Evolutionary conservation across 1,140 invertebrate species (phyloP).

Genomic region (Psilanteris sp.): DNA sequence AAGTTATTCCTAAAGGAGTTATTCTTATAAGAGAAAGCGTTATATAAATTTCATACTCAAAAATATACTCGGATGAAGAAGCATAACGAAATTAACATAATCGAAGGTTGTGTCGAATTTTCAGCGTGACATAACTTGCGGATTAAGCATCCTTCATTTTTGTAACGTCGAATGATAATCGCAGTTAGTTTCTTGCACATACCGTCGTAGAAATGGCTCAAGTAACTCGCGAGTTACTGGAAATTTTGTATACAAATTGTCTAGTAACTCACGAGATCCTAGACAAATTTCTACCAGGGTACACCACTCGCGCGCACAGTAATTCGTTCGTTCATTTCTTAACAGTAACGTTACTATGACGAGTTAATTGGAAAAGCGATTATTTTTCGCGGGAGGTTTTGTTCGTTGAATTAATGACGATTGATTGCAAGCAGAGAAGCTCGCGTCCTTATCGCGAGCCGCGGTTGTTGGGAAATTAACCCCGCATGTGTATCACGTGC

Average conservation of each 20-base stretch:
- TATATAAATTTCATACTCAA: constrained; percentile 31
- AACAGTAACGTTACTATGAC: too few relatives aligned
- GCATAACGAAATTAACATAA: constrained; percentile 3
- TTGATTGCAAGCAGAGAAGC: not conserved
- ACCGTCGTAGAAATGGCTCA: too few relatives aligned
- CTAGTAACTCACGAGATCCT: too few relatives aligned
- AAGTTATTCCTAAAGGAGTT: constrained; percentile 6
- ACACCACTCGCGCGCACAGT: too few relatives aligned
- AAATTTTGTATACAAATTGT: too few relatives aligned
- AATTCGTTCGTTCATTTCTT: too few relatives aligned
- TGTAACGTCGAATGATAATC: too few relatives aligned
- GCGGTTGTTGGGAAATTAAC: constrained; percentile 5
- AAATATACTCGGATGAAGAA: constrained; percentile 12
- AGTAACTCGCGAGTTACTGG: too few relatives aligned
- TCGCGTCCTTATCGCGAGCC: not conserved
- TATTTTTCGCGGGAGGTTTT: not conserved
- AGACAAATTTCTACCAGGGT: too few relatives aligned
- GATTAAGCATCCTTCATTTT: too few relatives aligned
- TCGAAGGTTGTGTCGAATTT: constrained; percentile 28
- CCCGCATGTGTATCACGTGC: constrained; percentile 14
- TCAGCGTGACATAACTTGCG: constrained; percentile 7
- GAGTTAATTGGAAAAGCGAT: too few relatives aligned
- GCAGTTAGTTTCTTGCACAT: too few relatives aligned
- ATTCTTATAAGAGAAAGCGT: constrained; percentile 39
- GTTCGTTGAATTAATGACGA: not conserved